Conservation (phyloP, 2,113 vertebrate genomes). For the Callipepla californica region DNA sequence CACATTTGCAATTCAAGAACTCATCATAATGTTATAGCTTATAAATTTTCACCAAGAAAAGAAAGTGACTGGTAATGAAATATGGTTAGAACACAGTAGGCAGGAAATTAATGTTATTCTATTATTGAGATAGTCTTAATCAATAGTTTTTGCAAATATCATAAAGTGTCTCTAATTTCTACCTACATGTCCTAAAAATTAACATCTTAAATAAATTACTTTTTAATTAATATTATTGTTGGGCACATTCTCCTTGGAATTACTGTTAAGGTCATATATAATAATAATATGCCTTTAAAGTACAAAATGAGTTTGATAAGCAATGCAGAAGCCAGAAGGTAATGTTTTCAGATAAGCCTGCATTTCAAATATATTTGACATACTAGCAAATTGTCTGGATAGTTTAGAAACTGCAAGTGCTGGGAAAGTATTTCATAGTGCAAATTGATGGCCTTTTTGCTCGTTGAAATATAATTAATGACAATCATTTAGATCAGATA, state of each 20-base stretch:
- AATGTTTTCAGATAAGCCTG: conserved; percentile 52
- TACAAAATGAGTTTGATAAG: conserved; percentile 59
- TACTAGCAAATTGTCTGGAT: conserved; percentile 38
- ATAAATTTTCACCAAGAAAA: conserved; percentile 41
- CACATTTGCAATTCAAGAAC: conserved; percentile 51
- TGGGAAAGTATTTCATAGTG: conserved; percentile 6
- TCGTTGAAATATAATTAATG: conserved; percentile 40
- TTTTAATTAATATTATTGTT: conserved; percentile 3
- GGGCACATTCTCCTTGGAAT: conserved; percentile 20
- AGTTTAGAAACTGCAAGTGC: conserved; percentile 35
- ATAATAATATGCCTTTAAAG: conserved; percentile 44
- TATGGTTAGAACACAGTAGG: conserved; percentile 27
- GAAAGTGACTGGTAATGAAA: conserved; percentile 11
- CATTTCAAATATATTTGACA: conserved; percentile 58
- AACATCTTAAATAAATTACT: conserved; percentile 33
- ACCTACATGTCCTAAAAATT: background rate
- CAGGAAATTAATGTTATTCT: conserved; percentile 59
- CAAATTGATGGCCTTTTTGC: conserved; percentile 44
- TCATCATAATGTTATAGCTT: conserved; percentile 28
- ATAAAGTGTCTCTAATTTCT: conserved; percentile 45
- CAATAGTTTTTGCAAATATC: conserved; percentile 48
- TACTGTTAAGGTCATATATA: conserved; percentile 44
- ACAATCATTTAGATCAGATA: background rate
- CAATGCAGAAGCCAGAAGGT: conserved; percentile 60
- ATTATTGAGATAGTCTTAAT: conserved; percentile 16